Evolutionary conservation across 2,888 invertebrate genomes (phyloP).

Genomic region (Torymus tubicola): DNA sequence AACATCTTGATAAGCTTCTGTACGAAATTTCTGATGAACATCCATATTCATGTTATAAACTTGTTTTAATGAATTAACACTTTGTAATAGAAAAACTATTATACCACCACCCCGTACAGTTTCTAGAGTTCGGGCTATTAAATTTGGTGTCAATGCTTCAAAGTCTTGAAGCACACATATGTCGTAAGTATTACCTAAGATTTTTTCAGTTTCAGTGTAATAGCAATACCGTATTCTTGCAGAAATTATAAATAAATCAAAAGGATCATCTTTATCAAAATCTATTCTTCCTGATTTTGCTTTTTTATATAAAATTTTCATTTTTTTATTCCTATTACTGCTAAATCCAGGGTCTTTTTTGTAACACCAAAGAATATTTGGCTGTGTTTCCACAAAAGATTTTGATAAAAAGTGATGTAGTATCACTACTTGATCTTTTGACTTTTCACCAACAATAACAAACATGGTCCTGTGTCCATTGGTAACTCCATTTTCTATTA

Average conservation of each 20-base stretch:
- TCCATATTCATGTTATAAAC: constrained; percentile 98
- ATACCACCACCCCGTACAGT: constrained; percentile 99
- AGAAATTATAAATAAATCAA: constrained; percentile 96
- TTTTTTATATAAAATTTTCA: constrained; percentile 89
- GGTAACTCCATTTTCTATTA: constrained; percentile 98
- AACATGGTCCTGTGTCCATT: constrained; percentile 95
- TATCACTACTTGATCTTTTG: constrained; percentile 96
- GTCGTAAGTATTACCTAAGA: constrained; percentile 97
- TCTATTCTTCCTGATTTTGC: constrained; percentile 92
- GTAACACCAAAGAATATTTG: constrained; percentile 98
- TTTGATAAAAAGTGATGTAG: constrained; percentile 98
- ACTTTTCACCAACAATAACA: constrained; percentile 96
- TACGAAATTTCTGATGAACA: constrained; percentile 95
- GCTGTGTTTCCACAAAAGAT: constrained; percentile 93
- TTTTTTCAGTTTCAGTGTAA: constrained; percentile 97
- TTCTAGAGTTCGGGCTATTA: constrained; percentile 96
- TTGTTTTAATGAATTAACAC: constrained; percentile 92
- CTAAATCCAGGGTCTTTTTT: constrained; percentile 85
- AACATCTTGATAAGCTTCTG: constrained; percentile 94
- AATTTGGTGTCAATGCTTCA: constrained; percentile 97
- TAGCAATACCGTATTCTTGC: constrained; percentile 98
- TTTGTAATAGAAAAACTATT: constrained; percentile 90
- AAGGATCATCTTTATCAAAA: constrained; percentile 96
- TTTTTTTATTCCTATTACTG: constrained; percentile 93
- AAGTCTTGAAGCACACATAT: constrained; percentile 98